These are phyloP conservation scores for Ia io DNA, from an alignment of 2,113 vertebrate species.

Conservation along the genomic window DNA sequence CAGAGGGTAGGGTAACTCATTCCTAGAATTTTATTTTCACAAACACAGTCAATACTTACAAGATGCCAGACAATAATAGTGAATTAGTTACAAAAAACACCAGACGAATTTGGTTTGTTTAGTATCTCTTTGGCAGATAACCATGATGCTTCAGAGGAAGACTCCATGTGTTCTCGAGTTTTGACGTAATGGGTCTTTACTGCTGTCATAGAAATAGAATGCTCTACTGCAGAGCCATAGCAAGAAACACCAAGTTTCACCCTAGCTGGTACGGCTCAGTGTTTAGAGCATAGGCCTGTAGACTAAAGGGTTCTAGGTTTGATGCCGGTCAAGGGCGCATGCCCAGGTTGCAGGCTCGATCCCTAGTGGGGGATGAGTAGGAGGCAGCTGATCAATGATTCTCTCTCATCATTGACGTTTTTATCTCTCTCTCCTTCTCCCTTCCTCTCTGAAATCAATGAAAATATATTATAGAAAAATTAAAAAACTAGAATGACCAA, in stretches of 20 bases:
- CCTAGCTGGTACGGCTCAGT: too few species aligned
- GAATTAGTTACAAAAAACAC: slow-evolving; percentile 65
- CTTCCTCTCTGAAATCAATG: too few species aligned
- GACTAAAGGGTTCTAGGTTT: too few species aligned
- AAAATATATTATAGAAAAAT: too few species aligned
- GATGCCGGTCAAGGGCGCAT: too few species aligned
- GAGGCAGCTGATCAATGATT: too few species aligned
- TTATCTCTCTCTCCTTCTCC: too few species aligned
- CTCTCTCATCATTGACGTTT: too few species aligned
- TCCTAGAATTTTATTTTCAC: slow-evolving; percentile 50
- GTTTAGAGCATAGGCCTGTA: too few species aligned
- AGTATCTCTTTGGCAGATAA: slow-evolving; percentile 52
- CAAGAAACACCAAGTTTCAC: background rate
- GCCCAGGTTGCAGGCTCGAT: too few species aligned
- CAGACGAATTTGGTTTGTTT: slow-evolving; percentile 63
- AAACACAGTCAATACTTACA: slow-evolving; percentile 24
- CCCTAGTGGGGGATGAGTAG: too few species aligned
- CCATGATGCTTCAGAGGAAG: slow-evolving; percentile 1
- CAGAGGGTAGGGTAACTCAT: background rate
- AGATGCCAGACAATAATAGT: slow-evolving; percentile 38
- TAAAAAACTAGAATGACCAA: background rate
- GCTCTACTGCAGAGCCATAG: background rate
- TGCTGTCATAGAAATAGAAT: background rate
- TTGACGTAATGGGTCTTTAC: slow-evolving; percentile 19
- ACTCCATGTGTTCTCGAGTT: slow-evolving; percentile 33